phyloP scores from a whole-genome alignment of 1,140 invertebrate genomes.

The Thalassaphorura encarpata region DNA sequence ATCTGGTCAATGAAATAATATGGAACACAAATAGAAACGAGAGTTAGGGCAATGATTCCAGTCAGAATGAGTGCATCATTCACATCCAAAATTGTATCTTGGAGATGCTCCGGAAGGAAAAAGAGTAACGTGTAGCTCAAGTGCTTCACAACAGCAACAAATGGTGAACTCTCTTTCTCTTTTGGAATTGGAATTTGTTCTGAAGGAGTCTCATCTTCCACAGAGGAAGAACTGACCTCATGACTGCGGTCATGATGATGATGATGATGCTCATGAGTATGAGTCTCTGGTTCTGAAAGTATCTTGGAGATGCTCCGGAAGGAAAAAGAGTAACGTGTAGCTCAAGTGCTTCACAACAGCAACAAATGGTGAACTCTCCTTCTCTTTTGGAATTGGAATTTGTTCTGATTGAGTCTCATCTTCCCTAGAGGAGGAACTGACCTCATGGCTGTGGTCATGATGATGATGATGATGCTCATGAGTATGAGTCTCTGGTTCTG shows the following conservation, averaged over 20 bases:
- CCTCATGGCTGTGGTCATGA: slow-evolving; percentile 2
- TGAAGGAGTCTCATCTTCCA: not conserved
- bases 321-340: slow-evolving; percentile 20
- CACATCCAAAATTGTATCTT: slow-evolving; percentile 31
- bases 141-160: slow-evolving; percentile 21
- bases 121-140: slow-evolving; percentile 22
- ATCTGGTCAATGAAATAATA: slow-evolving; percentile 28
- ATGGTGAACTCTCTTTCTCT: slow-evolving; percentile 6
- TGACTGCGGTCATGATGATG: slow-evolving; percentile 3
- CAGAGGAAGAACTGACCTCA: not conserved
- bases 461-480: not conserved
- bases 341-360: slow-evolving; percentile 25
- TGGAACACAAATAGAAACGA: slow-evolving; percentile 31
- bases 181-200: not conserved
- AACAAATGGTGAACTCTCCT: slow-evolving; percentile 13
- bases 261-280: not conserved
- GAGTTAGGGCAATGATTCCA: slow-evolving; percentile 28
- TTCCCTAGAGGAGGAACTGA: not conserved
- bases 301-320: slow-evolving; percentile 31
- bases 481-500: not conserved
- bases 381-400: not conserved
- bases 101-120: slow-evolving; percentile 29
- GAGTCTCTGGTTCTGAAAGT: slow-evolving; percentile 1
- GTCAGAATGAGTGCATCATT: slow-evolving; percentile 29
- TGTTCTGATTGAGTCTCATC: not conserved